Evolutionary conservation across 2,797 vertebrate species (phyloP), one percentile per base, ranked within the genome.

Genomic region (Clarias laeviceps): DNA sequence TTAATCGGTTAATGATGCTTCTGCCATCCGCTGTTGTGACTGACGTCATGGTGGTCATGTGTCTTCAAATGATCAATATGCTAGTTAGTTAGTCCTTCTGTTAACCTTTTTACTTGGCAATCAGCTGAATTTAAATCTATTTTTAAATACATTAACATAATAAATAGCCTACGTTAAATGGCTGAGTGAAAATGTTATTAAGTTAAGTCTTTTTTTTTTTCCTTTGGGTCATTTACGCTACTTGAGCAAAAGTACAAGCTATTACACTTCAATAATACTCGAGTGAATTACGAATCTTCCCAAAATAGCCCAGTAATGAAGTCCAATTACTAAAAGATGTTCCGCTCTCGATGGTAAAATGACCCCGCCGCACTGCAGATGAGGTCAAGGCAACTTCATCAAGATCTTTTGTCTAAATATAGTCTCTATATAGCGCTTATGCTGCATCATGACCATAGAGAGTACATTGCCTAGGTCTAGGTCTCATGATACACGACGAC

Each of bases 381-480:
- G 65, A 73, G 81, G 40, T 80, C 65, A 83, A 86, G 40, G 5
- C 45, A 56, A 73, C 32, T 59, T 45, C 32, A 80, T 84, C 56
- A 80, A 56, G 62, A 45, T 18, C 68, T 61, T n/a, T 20, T 2
- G 11, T 32, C 45, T 83, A 79, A 83, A 66, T 84, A 74, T 80
- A 87, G 82, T 45, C 29, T 80, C 14, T 54, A 29, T 61, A 80
- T 74, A 20, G 32, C 32, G 45, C 68, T 74, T 84, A 87, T 84
- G 59, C 50, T 59, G 54, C 20, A 57, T 80, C 70, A 73, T 84
- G 61, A 32, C 70, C 62, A 45, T 84, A 87, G 65, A n/a, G 61
- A 84, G 79, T 84, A 29, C 68, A 40, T 84, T 74, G 37, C 50
- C 66, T 24, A 0, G 6, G 37, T 85, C 69, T 59, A 34, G 0